Evolutionary conservation across 2,113 vertebrate genomes (phyloP).

Genomic region (Burhinus oedicnemus): DNA sequence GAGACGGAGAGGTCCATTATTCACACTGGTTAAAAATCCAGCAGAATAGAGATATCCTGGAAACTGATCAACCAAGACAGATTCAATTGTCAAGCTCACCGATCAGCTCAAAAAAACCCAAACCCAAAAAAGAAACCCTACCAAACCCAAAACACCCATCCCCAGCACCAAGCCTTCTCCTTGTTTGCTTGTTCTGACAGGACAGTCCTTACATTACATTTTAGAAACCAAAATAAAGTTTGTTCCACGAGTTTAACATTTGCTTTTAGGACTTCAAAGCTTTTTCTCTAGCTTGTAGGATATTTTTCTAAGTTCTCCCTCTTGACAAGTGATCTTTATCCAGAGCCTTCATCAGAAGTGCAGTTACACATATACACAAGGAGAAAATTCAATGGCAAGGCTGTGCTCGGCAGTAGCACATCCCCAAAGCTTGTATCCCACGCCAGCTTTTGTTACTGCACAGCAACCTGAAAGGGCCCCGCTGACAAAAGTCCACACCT

Average conservation of each 20-base stretch:
- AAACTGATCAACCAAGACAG: not conserved
- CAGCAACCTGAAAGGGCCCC: too few species aligned
- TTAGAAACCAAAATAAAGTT: not conserved
- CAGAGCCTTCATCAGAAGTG: not conserved
- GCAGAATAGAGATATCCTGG: not conserved
- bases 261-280: not conserved
- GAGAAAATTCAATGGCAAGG: not conserved
- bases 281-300: not conserved
- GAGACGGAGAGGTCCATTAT: not conserved
- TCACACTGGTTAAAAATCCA: not conserved
- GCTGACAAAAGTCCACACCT: not conserved
- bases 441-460: rapidly evolving
- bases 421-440: not conserved
- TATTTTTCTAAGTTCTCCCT: not conserved
- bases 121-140: not conserved
- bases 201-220: not conserved
- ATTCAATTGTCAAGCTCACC: not conserved
- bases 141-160: too few species aligned
- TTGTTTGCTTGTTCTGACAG: not conserved
- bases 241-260: rapidly evolving
- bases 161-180: not conserved
- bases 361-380: rapidly evolving
- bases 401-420: not conserved
- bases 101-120: not conserved
- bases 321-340: not conserved